These are phyloP conservation scores for Setipinna tenuifilis DNA, from an alignment of 2,797 vertebrate species.

Conservation along the genomic window DNA sequence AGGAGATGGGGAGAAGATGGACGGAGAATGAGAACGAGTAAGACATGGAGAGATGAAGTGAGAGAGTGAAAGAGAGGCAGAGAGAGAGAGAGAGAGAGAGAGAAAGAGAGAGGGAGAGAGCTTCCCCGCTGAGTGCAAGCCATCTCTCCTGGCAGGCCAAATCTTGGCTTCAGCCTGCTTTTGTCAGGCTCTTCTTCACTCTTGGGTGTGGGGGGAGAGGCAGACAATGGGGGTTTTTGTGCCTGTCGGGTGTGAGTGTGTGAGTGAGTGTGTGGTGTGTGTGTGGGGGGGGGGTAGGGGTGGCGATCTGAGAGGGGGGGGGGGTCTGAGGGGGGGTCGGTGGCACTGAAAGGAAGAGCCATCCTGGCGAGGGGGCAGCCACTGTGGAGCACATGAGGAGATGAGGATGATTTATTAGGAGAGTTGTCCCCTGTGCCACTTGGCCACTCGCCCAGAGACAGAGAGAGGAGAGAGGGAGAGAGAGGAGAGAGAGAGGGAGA, in stretches of 20 bases:
- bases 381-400: constrained; percentile 91
- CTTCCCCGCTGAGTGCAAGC: constrained; percentile 84
- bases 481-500: constrained; percentile 63
- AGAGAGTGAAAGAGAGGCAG: constrained; percentile 82
- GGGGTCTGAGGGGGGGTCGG: constrained; percentile 81
- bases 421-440: constrained; percentile 89
- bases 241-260: constrained; percentile 50
- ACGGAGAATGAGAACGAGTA: constrained; percentile 32
- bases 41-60: constrained; percentile 81
- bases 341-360: constrained; percentile 85
- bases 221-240: constrained; percentile 95
- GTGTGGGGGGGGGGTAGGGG: constrained; percentile 46
- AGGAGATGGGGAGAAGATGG: too few relatives aligned
- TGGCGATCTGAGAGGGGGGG: constrained; percentile 35
- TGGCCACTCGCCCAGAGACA: constrained; percentile 90
- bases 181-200: constrained; percentile 96
- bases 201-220: constrained; percentile 58
- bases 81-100: constrained; percentile 78
- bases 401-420: constrained; percentile 93
- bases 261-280: constrained; percentile 45
- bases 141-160: constrained; percentile 87
- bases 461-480: constrained; percentile 53
- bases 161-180: constrained; percentile 90
- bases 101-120: constrained; percentile 78
- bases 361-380: constrained; percentile 83